Percentiles rank a stretch among this genome's conserved stretches.
phyloP scores from a whole-genome alignment of 2,888 invertebrate genomes.

The Cephus pulcher region DNA sequence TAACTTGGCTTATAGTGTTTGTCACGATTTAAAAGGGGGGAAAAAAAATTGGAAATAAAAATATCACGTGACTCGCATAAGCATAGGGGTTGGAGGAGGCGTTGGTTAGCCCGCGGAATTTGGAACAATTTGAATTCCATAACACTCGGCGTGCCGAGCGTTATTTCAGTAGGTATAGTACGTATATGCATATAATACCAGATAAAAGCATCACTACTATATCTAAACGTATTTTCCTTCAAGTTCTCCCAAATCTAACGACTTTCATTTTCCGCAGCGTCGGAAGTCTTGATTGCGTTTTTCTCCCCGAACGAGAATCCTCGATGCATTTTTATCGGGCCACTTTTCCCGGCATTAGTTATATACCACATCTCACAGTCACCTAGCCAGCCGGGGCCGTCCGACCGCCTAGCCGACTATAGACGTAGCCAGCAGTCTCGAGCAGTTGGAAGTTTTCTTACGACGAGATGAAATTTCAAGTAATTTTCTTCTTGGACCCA shows the following conservation, averaged over 20 bases:
- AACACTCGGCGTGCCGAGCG: constrained; percentile 26
- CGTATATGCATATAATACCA: background rate
- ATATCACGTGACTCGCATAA: background rate
- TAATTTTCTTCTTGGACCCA: background rate
- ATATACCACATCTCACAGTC: constrained; percentile 17
- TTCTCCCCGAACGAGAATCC: constrained; percentile 16
- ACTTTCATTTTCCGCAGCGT: constrained; percentile 30
- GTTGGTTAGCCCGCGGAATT: constrained; percentile 14
- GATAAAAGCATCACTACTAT: background rate
- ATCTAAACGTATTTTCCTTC: background rate
- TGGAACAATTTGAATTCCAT: constrained; percentile 4
- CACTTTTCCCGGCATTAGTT: constrained; percentile 34
- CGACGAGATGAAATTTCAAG: background rate
- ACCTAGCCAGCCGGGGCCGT: background rate
- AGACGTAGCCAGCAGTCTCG: background rate
- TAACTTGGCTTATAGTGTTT: too few relatives aligned
- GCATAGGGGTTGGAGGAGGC: background rate
- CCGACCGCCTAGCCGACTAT: background rate
- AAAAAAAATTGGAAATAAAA: too few relatives aligned
- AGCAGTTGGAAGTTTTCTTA: constrained; percentile 1
- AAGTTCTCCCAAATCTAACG: constrained; percentile 26
- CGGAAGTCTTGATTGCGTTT: background rate
- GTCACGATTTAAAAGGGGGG: too few relatives aligned
- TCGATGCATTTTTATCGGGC: constrained; percentile 35
- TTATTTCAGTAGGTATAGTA: constrained; percentile 12